Conservation (phyloP, 2,888 invertebrate genomes). For the Lathronympha strigana region DNA sequence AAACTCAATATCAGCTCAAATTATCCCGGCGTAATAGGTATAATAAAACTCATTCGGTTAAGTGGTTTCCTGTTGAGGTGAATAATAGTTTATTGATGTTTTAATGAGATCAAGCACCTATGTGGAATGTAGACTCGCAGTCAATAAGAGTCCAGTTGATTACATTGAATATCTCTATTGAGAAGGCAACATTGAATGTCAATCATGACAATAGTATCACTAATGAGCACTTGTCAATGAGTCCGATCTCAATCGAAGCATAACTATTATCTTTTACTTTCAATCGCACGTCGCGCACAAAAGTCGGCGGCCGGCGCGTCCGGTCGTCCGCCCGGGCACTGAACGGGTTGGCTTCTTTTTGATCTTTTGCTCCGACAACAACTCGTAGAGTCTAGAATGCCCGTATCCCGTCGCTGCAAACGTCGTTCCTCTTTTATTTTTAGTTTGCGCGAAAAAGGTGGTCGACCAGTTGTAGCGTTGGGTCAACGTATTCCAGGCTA, state of each 20-base stretch:
- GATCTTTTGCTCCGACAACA: constrained; percentile 54
- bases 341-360: constrained; percentile 70
- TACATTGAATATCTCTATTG: constrained; percentile 55
- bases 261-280: constrained; percentile 62
- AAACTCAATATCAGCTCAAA: not conserved
- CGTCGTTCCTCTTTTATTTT: constrained; percentile 78
- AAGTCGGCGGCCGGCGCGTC: constrained; percentile 55
- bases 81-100: constrained; percentile 12
- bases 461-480: constrained; percentile 67
- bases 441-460: constrained; percentile 74
- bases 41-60: not conserved
- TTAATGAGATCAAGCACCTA: constrained; percentile 23
- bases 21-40: not conserved
- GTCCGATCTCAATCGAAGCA: constrained; percentile 56
- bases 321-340: constrained; percentile 67
- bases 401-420: constrained; percentile 68
- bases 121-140: constrained; percentile 18
- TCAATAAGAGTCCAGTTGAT: constrained; percentile 32
- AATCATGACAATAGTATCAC: constrained; percentile 53
- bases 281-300: constrained; percentile 55
- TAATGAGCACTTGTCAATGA: constrained; percentile 69
- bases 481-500: constrained; percentile 78
- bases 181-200: constrained; percentile 48
- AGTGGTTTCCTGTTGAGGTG: constrained; percentile 8
- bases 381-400: constrained; percentile 68